A percentile compares a stretch with the other conserved stretches of the same genome.
These are phyloP conservation scores for Syngnathus floridae DNA, from an alignment of 2,113 vertebrate genomes.

Conservation along the genomic window DNA sequence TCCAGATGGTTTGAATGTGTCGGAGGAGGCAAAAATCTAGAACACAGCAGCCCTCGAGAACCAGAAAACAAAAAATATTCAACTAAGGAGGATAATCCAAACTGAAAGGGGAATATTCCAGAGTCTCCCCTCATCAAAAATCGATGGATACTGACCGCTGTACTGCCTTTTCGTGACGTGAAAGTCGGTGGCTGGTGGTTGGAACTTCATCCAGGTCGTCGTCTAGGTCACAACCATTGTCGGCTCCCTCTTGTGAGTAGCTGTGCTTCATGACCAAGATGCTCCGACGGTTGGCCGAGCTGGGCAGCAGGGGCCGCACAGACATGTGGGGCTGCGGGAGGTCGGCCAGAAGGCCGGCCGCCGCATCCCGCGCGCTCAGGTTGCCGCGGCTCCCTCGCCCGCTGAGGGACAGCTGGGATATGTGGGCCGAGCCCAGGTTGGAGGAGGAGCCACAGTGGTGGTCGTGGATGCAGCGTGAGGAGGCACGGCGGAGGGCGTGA, in stretches of 20 bases:
- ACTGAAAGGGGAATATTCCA: slow-evolving; percentile 63
- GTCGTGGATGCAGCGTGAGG: slow-evolving; percentile 92
- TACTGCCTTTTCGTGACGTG: slow-evolving; percentile 94
- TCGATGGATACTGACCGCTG: slow-evolving; percentile 98
- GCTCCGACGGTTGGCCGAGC: slow-evolving; percentile 82
- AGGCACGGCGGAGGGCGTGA: slow-evolving; percentile 89
- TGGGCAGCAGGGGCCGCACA: slow-evolving; percentile 79
- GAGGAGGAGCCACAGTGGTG: slow-evolving; percentile 90
- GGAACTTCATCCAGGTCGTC: slow-evolving; percentile 97
- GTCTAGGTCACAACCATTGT: slow-evolving; percentile 83
- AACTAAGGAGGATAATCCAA: slow-evolving; percentile 38
- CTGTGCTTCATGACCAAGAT: slow-evolving; percentile 99
- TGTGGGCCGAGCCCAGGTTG: slow-evolving; percentile 58
- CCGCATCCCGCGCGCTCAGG: slow-evolving; percentile 80
- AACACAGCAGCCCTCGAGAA: slow-evolving; percentile 19
- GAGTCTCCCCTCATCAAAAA: slow-evolving; percentile 79
- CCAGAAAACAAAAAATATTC: slow-evolving; percentile 23
- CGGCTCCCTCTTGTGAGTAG: slow-evolving; percentile 91
- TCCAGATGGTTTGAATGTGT: no score
- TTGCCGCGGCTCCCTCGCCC: slow-evolving; percentile 87
- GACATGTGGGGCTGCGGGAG: slow-evolving; percentile 77
- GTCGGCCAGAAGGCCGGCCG: slow-evolving; percentile 81
- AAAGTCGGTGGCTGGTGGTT: slow-evolving; percentile 95
- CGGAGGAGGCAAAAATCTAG: no score
- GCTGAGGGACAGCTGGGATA: slow-evolving; percentile 74